Evolutionary conservation across 2,888 invertebrate genomes (phyloP).

Genomic region (Ectemnius cavifrons): DNA sequence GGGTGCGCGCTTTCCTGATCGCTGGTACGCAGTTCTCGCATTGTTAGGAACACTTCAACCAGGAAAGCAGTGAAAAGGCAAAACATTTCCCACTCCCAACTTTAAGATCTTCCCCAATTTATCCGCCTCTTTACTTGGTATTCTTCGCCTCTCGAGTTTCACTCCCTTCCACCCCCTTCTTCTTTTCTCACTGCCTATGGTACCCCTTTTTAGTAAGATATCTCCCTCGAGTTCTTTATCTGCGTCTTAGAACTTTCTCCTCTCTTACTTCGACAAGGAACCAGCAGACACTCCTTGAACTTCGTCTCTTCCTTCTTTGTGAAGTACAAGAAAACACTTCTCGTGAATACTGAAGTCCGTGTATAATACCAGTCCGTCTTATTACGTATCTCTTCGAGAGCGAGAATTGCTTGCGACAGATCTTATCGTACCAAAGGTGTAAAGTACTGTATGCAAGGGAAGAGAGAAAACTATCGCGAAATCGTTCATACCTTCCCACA

Average conservation of each 20-base stretch:
- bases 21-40: conserved; percentile 29
- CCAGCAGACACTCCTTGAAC: too few relatives aligned
- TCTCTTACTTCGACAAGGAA: too few relatives aligned
- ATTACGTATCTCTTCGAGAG: too few relatives aligned
- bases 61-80: conserved; percentile 39
- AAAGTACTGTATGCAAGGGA: too few relatives aligned
- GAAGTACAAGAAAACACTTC: too few relatives aligned
- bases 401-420: too few relatives aligned
- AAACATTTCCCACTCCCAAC: conserved; percentile 27
- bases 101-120: conserved; percentile 7
- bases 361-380: too few relatives aligned
- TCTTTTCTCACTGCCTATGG: conserved; percentile 10
- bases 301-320: too few relatives aligned
- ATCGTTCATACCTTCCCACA: not conserved
- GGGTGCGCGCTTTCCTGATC: conserved; percentile 23
- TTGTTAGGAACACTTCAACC: conserved; percentile 48
- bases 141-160: not conserved
- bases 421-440: too few relatives aligned
- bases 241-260: not conserved
- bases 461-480: not conserved
- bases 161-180: not conserved
- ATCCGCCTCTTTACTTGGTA: not conserved
- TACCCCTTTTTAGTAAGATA: conserved; percentile 1
- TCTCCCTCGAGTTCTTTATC: not conserved
- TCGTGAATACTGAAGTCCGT: too few relatives aligned